phyloP scores from a whole-genome alignment of 2,113 vertebrate genomes.

The Pontoporia blainvillei region DNA sequence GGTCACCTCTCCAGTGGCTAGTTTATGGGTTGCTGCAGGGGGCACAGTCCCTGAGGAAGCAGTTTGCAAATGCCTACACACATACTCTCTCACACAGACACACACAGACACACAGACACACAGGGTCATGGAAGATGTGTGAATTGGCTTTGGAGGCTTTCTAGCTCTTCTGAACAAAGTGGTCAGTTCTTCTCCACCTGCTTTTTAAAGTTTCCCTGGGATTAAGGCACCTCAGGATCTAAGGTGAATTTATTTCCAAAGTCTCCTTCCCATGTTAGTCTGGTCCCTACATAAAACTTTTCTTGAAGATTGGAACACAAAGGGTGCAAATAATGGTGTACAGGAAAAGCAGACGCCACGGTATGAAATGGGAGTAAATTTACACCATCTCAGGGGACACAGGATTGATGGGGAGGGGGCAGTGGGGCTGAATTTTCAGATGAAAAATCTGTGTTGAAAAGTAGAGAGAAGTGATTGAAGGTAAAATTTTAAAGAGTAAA shows the following conservation, averaged over 20 bases:
- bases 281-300: neutral
- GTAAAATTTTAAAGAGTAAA: neutral
- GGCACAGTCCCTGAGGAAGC: neutral
- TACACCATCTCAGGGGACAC: fast-evolving
- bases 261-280: neutral
- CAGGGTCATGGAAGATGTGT: neutral
- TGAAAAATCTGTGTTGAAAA: neutral
- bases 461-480: neutral
- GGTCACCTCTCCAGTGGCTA: neutral
- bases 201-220: neutral
- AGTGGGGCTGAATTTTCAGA: neutral
- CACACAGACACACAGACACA: neutral
- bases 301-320: neutral
- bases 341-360: neutral
- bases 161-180: neutral
- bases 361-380: neutral
- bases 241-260: neutral
- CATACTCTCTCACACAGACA: neutral
- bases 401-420: neutral
- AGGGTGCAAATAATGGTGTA: neutral
- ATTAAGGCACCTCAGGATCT: neutral
- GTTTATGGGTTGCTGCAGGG: neutral
- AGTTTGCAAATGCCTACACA: neutral
- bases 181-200: neutral
- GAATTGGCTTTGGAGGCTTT: constrained; percentile 49